Percentiles rank a stretch among this genome's conserved stretches.
phyloP scores from a whole-genome alignment of 2,113 vertebrate genomes.

The Salvelinus fontinalis region DNA sequence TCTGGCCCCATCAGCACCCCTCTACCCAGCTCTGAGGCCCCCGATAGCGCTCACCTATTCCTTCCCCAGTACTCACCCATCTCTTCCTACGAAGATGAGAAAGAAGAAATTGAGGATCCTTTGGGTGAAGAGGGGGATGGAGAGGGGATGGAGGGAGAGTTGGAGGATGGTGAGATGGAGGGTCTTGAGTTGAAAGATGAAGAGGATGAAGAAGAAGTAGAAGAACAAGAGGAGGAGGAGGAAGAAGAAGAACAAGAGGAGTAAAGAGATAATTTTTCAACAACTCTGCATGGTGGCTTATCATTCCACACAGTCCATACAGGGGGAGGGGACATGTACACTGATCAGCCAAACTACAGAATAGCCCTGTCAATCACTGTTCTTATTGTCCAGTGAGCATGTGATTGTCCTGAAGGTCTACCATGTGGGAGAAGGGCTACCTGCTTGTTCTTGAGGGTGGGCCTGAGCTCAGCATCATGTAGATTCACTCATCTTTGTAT shows the following conservation, averaged over 20 bases:
- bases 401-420: no score
- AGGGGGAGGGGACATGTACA: no score
- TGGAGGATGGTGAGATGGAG: slow-evolving; percentile 9
- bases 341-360: no score
- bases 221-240: neutral
- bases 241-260: slow-evolving; percentile 23
- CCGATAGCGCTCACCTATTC: neutral
- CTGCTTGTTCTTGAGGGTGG: no score
- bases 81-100: slow-evolving; percentile 70
- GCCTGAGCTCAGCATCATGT: no score
- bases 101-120: slow-evolving; percentile 20
- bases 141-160: slow-evolving; percentile 7
- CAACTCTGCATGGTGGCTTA: slow-evolving; percentile 3
- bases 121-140: slow-evolving; percentile 30
- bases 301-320: neutral
- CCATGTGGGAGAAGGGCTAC: no score
- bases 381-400: no score
- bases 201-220: slow-evolving; percentile 9
- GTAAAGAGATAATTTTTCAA: neutral
- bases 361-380: no score
- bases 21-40: slow-evolving; percentile 45
- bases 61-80: slow-evolving; percentile 72
- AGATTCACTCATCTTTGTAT: no score
- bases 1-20: no score
- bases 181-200: slow-evolving; percentile 19